Evolutionary conservation across 2,797 vertebrate genomes (phyloP).

Genomic region (Xenentodon cancila): DNA sequence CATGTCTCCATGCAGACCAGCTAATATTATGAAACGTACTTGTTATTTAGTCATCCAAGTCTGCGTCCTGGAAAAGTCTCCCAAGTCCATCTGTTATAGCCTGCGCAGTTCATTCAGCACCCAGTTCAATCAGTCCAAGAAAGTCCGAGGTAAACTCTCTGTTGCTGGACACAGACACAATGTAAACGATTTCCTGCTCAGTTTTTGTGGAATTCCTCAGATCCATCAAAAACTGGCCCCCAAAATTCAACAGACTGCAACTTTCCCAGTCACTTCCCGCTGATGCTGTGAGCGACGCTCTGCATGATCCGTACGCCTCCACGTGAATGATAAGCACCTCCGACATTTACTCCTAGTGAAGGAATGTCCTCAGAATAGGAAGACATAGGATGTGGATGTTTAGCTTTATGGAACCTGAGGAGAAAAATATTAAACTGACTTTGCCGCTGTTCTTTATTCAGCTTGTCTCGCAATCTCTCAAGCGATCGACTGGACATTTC

Average conservation of each 20-base stretch:
- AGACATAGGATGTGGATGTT: no score
- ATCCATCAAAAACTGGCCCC: background rate
- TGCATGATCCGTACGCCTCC: no score
- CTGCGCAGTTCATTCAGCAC: background rate
- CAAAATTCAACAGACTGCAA: background rate
- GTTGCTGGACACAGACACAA: background rate
- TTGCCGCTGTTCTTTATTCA: no score
- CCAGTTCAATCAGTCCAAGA: background rate
- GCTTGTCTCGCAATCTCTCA: no score
- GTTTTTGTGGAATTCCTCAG: background rate
- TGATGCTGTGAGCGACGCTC: background rate
- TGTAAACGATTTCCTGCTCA: background rate
- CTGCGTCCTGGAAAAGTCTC: slow-evolving; percentile 8
- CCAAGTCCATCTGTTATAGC: background rate
- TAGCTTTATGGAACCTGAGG: no score
- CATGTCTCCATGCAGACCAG: no score
- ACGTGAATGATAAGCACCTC: no score
- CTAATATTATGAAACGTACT: no score
- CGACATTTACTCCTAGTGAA: no score
- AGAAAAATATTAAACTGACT: no score
- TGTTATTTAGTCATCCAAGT: slow-evolving; percentile 13
- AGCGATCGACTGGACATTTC: no score
- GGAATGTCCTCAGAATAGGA: no score
- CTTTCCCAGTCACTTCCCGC: background rate
- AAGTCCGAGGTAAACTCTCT: background rate